These are phyloP conservation scores for Crocallis elinguaria DNA, from an alignment of 2,888 invertebrate species.

Conservation along the genomic window DNA sequence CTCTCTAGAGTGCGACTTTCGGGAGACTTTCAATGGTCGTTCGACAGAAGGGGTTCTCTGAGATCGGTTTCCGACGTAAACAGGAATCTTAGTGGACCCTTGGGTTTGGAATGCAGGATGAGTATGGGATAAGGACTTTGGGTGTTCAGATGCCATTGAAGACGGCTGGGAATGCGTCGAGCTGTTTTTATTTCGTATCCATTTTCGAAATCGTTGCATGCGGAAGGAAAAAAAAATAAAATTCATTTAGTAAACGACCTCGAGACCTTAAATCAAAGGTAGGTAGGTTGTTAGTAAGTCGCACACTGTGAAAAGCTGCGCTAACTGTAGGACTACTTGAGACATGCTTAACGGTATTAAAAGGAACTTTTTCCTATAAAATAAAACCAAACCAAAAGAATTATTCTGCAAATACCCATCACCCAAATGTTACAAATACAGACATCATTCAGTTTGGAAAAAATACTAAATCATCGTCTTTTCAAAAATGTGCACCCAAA, in stretches of 20 bases:
- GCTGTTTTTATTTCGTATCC: constrained; percentile 66
- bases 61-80: constrained; percentile 87
- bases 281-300: constrained; percentile 51
- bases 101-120: constrained; percentile 85
- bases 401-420: constrained; percentile 33
- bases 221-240: constrained; percentile 68
- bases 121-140: constrained; percentile 79
- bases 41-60: constrained; percentile 83
- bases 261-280: constrained; percentile 26
- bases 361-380: constrained; percentile 15
- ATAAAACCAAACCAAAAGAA: constrained; percentile 28
- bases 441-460: constrained; percentile 26
- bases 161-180: constrained; percentile 84
- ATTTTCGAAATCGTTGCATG: constrained; percentile 74
- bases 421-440: constrained; percentile 31
- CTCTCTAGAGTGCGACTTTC: constrained; percentile 70
- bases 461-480: constrained; percentile 35
- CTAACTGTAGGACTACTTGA: constrained; percentile 39
- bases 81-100: constrained; percentile 90
- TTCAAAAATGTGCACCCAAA: constrained; percentile 54
- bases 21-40: constrained; percentile 60
- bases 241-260: constrained; percentile 46
- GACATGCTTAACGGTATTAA: constrained; percentile 45
- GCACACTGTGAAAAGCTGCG: constrained; percentile 50
- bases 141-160: constrained; percentile 79